Evolutionary conservation across 1,140 invertebrate species (phyloP).

Genomic region (Ceratina australensis): DNA sequence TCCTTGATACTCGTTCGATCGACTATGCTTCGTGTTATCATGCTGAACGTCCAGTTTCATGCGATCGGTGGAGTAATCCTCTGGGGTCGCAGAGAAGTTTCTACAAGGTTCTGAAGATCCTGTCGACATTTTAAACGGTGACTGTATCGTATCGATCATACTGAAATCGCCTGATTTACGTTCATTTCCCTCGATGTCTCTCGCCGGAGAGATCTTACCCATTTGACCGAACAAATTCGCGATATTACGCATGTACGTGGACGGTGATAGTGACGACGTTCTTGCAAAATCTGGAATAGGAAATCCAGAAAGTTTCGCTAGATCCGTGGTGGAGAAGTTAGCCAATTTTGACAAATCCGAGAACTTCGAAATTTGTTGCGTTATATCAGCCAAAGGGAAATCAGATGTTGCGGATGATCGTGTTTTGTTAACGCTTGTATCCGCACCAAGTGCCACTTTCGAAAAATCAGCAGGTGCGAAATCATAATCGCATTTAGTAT

Average conservation of each 20-base stretch:
- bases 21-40: constrained; percentile 60
- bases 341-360: constrained; percentile 71
- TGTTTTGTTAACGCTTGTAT: constrained; percentile 54
- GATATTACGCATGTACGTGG: constrained; percentile 75
- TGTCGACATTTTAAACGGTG: constrained; percentile 64
- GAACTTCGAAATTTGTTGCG: constrained; percentile 72
- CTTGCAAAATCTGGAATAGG: constrained; percentile 75
- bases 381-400: constrained; percentile 72
- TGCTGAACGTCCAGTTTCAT: constrained; percentile 68
- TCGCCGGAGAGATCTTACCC: constrained; percentile 64
- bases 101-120: constrained; percentile 61
- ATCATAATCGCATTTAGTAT: constrained; percentile 73
- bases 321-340: constrained; percentile 70
- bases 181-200: constrained; percentile 62
- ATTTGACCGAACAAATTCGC: constrained; percentile 76
- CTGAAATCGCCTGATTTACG: constrained; percentile 68
- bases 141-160: constrained; percentile 59
- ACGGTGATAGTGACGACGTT: constrained; percentile 71
- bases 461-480: constrained; percentile 71
- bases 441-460: constrained; percentile 62
- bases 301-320: constrained; percentile 74
- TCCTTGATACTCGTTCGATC: constrained; percentile 65
- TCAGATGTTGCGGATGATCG: constrained; percentile 64
- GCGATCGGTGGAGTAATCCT: constrained; percentile 68
- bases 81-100: constrained; percentile 44